Evolutionary conservation across 2,797 vertebrate species (phyloP).

Genomic region (Thamnophis elegans): DNA sequence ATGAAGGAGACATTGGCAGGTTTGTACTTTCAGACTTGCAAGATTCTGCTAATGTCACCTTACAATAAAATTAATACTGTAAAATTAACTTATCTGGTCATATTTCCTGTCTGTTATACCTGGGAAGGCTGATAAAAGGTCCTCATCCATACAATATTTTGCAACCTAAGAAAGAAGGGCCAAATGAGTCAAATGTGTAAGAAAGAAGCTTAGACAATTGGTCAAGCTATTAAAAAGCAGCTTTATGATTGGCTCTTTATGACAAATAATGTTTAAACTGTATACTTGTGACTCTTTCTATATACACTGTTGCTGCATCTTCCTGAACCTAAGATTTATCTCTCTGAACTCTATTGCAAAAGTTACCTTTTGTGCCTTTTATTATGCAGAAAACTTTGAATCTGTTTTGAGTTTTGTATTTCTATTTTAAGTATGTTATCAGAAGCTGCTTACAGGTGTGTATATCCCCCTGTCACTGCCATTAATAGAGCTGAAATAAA

Average conservation of each 20-base stretch:
- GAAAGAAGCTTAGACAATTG: neutral
- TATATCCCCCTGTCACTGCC: too few relatives aligned
- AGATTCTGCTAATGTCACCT: neutral
- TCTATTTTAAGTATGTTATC: neutral
- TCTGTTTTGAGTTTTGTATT: neutral
- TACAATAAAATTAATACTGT: neutral
- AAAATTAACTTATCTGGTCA: neutral
- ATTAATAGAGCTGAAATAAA: neutral
- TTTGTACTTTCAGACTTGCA: neutral
- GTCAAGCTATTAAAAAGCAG: neutral
- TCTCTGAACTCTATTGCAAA: neutral
- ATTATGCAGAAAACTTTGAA: neutral
- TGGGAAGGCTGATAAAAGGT: neutral
- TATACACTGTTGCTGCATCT: neutral
- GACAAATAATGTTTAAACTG: neutral
- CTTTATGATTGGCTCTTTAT: neutral
- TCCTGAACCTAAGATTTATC: neutral
- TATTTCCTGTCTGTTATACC: neutral
- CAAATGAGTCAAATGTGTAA: neutral
- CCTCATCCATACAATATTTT: neutral
- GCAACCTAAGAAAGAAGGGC: neutral
- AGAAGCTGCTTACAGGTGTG: neutral
- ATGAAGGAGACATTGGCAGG: neutral
- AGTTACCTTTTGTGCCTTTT: neutral
- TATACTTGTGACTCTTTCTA: neutral